Evolutionary conservation across 2,113 vertebrate genomes (phyloP), one percentile per base, ranked within the genome.

Genomic region (Lates calcarifer): DNA sequence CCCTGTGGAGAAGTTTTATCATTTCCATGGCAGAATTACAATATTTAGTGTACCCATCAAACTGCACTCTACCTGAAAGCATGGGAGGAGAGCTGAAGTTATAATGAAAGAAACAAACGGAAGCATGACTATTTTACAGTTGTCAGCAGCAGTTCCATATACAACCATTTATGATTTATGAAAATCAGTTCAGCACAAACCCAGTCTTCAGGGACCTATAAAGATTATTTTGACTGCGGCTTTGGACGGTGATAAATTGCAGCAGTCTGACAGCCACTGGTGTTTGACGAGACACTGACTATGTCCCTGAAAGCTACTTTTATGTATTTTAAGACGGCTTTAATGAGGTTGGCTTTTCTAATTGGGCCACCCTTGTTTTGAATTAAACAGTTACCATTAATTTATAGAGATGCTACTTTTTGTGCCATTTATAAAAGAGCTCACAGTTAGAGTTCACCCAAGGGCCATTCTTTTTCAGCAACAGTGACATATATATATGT

Each of bases 171-270:
- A 6, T 71, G 51, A 74, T 57, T 49, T 56, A 22, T 78, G 55
- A 28, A 79, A 72, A 86, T 74, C 11, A 56, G 4, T 73, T 87
- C 3, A 33, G 45, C 55, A 6, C 64, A 67, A 35, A 64, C 70
- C 35, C 72, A 51, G 18, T 69, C 71, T 57, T 35, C 0, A 4
- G 77, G 49, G 77, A 73, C 37, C 26, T 57, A 13, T 70, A 81
- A 73, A 39, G 33, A 63, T 43, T 20, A 53, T 76, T 87, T n/a
- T 49, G 28, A 55, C 43, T 79, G 29, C 49, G 68, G 69, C 28
- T 77, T 28, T 17, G 11, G 12, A 24, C 60, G 58, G 60, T 74
- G 56, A 75, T 78, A 57, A 71, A 84, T 33, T 20, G 3, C n/a
- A 64, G 62, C 29, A 24, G 57, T 60, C 5, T 68, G 47, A 72